A percentile compares a stretch with the other conserved stretches of the same genome.
Evolutionary conservation across 2,797 vertebrate species (phyloP).

Genomic region (Valencia hispanica): DNA sequence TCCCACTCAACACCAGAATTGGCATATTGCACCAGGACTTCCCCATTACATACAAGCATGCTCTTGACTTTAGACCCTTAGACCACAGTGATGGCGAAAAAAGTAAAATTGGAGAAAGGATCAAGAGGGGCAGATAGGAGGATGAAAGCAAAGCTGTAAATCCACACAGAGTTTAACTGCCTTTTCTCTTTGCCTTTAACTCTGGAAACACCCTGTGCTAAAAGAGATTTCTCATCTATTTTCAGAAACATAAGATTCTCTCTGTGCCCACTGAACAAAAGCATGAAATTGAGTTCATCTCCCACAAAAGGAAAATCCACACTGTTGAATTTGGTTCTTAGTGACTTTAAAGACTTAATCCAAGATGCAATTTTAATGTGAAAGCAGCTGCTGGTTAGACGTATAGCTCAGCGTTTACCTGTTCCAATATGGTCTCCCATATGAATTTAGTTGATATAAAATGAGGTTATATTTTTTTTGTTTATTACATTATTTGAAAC

Average conservation of each 20-base stretch:
- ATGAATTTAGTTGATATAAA: slow-evolving; percentile 28
- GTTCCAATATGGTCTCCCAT: neutral
- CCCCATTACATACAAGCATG: slow-evolving; percentile 44
- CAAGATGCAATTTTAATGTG: slow-evolving; percentile 53
- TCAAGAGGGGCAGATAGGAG: slow-evolving; percentile 44
- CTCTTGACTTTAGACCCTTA: slow-evolving; percentile 47
- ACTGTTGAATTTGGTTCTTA: slow-evolving; percentile 42
- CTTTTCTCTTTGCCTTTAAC: slow-evolving; percentile 58
- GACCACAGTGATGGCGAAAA: slow-evolving; percentile 25
- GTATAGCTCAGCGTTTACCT: slow-evolving; percentile 11
- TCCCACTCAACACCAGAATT: slow-evolving; percentile 30
- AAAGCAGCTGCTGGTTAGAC: slow-evolving; percentile 38
- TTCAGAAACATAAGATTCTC: slow-evolving; percentile 68
- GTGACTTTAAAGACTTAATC: slow-evolving; percentile 22
- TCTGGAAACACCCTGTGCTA: slow-evolving; percentile 53
- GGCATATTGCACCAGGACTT: slow-evolving; percentile 43
- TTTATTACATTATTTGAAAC: neutral
- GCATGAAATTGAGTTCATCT: slow-evolving; percentile 62
- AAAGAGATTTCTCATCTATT: slow-evolving; percentile 64
- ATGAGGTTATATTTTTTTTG: slow-evolving; percentile 22
- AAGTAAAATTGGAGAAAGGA: slow-evolving; percentile 28
- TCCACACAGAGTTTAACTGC: slow-evolving; percentile 43
- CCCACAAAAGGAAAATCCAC: slow-evolving; percentile 55
- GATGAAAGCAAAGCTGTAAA: slow-evolving; percentile 75
- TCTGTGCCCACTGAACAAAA: slow-evolving; percentile 51